Evolutionary conservation across 2,113 vertebrate genomes (phyloP), one percentile per base, ranked within the genome.

Genomic region (Ceyx margarethae): DNA sequence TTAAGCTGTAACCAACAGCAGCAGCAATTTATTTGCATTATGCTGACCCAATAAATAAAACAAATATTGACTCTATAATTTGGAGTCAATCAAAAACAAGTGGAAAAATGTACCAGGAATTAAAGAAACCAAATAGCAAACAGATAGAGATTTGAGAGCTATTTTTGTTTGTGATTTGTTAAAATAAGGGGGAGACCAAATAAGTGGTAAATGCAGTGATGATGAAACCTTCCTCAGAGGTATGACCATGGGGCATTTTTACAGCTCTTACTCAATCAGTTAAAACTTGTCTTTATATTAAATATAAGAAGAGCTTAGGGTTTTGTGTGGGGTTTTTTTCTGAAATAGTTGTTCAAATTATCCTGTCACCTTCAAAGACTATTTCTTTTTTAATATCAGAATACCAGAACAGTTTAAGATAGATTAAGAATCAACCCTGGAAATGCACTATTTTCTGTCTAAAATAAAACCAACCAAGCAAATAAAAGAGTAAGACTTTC

Each of bases 11-110:
- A 81, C 40, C 28, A 67, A 51, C 29, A 61, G 57, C 75, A 73
- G 78, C 75, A 45, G 57, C 12, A 16, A 78, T 61, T 83, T 53
- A 72, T 84, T 93, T 80, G 74, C 65, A 31, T 75, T 74, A 60
- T 42, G 64, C 81, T 81, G 62, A 81, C 84, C 83, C 71, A 72
- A 78, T 61, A 93, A 93, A 85, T 67, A 83, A 87, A 86, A 65
- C 25, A 2, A 15, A 68, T 78, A 43, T 89, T 33, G 67, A 87
- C n/a, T 62, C 50, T 25, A 9, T 62, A 74, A 82, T 8, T 37
- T 51, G 26, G 20, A 89, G 22, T 50, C 43, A 33, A 50, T 56
- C 29, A 87, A 82, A 92, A 77, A 13, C 25, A 74, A 81, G 58
- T 15, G 13, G 76, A 65, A 85, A 66, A 86, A 66, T 1, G 3